A percentile compares a stretch with the other conserved stretches of the same genome.
These are phyloP conservation scores for Aphelinus atriplicis DNA, from an alignment of 1,140 invertebrate genomes.

Conservation along the genomic window DNA sequence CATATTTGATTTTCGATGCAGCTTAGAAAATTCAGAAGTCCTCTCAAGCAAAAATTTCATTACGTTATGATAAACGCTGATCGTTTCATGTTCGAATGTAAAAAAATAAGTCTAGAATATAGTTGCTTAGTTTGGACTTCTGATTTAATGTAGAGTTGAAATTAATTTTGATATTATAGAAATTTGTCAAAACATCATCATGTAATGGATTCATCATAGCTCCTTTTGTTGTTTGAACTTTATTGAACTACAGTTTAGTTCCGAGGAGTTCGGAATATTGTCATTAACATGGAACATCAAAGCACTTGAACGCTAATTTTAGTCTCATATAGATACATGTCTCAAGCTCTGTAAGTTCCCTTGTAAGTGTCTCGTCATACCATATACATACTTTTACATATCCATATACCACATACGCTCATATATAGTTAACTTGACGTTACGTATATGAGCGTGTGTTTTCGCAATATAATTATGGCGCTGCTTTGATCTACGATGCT, in stretches of 20 bases:
- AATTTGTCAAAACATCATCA: constrained; percentile 15
- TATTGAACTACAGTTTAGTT: constrained; percentile 2
- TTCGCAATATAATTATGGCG: constrained; percentile 13
- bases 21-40: constrained; percentile 16
- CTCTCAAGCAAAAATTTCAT: not conserved
- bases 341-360: constrained; percentile 34
- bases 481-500: constrained; percentile 33
- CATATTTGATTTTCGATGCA: constrained; percentile 4
- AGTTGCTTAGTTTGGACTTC: not conserved
- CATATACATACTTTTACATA: not conserved
- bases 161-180: not conserved
- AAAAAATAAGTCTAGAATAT: not conserved
- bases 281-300: constrained; percentile 5
- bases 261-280: constrained; percentile 19
- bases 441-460: not conserved
- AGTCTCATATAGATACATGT: constrained; percentile 23
- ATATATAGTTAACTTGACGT: not conserved
- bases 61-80: too few species aligned
- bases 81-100: not conserved
- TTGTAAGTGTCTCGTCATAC: constrained; percentile 27
- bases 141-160: not conserved
- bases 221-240: constrained; percentile 1
- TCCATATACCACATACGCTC: not conserved
- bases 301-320: constrained; percentile 29
- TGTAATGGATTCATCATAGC: not conserved